phyloP scores from a whole-genome alignment of 2,113 vertebrate species.

The Condylura cristata region DNA sequence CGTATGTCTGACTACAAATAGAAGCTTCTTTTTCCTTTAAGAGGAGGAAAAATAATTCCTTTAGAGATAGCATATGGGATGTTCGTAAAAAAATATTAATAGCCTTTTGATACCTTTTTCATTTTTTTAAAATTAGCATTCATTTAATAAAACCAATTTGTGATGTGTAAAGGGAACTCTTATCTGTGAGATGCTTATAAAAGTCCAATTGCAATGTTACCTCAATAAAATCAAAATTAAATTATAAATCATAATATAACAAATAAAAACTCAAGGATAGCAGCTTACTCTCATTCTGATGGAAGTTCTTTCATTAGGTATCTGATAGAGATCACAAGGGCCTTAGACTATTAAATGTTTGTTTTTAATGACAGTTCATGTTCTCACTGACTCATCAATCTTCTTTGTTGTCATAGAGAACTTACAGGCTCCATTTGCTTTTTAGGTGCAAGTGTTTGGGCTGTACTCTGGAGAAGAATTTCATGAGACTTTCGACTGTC shows the following conservation, averaged over 20 bases:
- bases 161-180: conserved; percentile 57
- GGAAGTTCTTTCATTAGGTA: neutral
- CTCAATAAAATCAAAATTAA: too few relatives aligned
- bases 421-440: conserved; percentile 33
- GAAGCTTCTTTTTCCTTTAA: conserved; percentile 4
- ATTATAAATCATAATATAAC: too few relatives aligned
- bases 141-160: conserved; percentile 72
- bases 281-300: neutral
- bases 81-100: conserved; percentile 36
- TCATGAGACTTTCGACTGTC: conserved; percentile 97
- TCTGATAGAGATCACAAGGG: neutral
- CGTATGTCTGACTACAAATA: neutral
- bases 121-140: conserved; percentile 58
- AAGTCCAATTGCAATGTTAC: neutral
- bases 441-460: conserved; percentile 96
- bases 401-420: conserved; percentile 19
- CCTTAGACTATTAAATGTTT: conserved; percentile 49
- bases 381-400: neutral
- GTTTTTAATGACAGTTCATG: neutral
- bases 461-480: conserved; percentile 97
- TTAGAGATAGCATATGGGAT: conserved; percentile 22
- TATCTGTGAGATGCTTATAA: conserved; percentile 42
- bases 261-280: too few relatives aligned
- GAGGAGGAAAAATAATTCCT: neutral
- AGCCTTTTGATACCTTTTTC: conserved; percentile 57